Base-by-base conservation (phyloP, 2,113 vertebrate species). In the Acrocephalus arundinaceus region DNA sequence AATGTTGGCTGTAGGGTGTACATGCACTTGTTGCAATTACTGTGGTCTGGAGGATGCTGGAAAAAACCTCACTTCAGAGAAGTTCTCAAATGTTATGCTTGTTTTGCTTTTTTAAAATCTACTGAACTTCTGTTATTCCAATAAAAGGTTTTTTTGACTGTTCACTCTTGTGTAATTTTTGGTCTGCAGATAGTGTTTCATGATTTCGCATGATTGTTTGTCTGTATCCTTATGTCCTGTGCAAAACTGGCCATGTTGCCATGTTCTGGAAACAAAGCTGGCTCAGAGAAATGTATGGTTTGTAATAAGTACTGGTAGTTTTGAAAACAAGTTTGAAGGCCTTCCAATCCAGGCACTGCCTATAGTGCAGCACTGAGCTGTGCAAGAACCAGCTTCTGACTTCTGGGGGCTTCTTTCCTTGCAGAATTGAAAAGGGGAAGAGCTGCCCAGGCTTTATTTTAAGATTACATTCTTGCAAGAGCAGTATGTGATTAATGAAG, bases 401-500 rank as follows among this genome's bases (percentile, higher is more conserved):
- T 78, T 89, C 54, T 54, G 23, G 33, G 33, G 7, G 2, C 1
- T 4, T 48, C 31, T 90, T 65, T 54, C 13, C 67, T 83, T 58
- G 35, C 33, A 63, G 63, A 77, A 77, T 10, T 55, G 21, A 65
- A 88, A 6, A 2, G 20, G 2, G 6, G 11, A 61, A 87, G 39
- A 63, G 54, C 14, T 59, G 23, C 6, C 6, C 21, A 55, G 61
- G 25, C 30, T 90, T 88, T 88, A 43, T 71, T 92, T 88, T 74
- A 89, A 63, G 72, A 61, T 87, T 92, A 74, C 61, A 67, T 93
- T 90, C 61, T 81, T 95, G 61, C 15, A 83, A 48, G 41, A 65
- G n/a, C 62, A 90, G 25, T 41, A 39, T 73, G 63, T 77, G 79
- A 92, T 80, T 93, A 90, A 90, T 88, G 59, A 92, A 70, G 46